phyloP scores from a whole-genome alignment of 2,113 vertebrate species.

The Periophthalmodon schlosseri region DNA sequence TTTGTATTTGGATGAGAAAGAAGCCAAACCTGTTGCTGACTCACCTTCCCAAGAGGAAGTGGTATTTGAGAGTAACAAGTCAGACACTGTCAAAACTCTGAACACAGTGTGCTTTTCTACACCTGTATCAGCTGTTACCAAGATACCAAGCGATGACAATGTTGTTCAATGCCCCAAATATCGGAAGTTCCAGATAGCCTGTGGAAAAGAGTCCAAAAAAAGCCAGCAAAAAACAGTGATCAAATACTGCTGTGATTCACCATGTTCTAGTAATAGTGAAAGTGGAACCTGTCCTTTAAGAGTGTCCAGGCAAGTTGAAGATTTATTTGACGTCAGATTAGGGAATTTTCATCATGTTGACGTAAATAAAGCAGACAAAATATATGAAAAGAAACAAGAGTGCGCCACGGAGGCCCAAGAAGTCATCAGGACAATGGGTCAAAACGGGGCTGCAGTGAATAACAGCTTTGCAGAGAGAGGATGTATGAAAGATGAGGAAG shows the following conservation, averaged over 20 bases:
- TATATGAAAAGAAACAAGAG: neutral
- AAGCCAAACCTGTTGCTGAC: conserved; percentile 59
- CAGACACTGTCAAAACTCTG: conserved; percentile 61
- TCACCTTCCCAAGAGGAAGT: conserved; percentile 66
- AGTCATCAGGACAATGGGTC: conserved; percentile 12
- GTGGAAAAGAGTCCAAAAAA: conserved; percentile 75
- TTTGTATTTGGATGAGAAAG: conserved; percentile 40
- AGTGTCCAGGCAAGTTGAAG: neutral
- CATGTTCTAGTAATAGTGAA: conserved; percentile 33
- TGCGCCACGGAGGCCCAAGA: conserved; percentile 9
- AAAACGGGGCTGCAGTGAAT: conserved; percentile 15
- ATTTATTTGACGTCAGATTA: neutral
- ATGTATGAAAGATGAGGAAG: conserved; percentile 23
- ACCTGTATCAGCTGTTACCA: neutral
- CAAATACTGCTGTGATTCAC: conserved; percentile 22
- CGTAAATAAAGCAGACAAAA: neutral
- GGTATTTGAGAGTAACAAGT: conserved; percentile 25
- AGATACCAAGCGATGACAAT: conserved; percentile 42
- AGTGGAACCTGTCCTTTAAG: conserved; percentile 11
- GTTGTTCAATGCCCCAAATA: conserved; percentile 87
- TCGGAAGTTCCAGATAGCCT: conserved; percentile 90
- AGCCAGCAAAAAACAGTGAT: conserved; percentile 56
- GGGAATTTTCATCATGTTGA: neutral
- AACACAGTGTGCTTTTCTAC: conserved; percentile 28
- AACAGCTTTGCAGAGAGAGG: conserved; percentile 9